Percentiles rank a stretch among this genome's conserved stretches.
phyloP scores from a whole-genome alignment of 2,797 vertebrate species.

The Macropus fuliginosus region DNA sequence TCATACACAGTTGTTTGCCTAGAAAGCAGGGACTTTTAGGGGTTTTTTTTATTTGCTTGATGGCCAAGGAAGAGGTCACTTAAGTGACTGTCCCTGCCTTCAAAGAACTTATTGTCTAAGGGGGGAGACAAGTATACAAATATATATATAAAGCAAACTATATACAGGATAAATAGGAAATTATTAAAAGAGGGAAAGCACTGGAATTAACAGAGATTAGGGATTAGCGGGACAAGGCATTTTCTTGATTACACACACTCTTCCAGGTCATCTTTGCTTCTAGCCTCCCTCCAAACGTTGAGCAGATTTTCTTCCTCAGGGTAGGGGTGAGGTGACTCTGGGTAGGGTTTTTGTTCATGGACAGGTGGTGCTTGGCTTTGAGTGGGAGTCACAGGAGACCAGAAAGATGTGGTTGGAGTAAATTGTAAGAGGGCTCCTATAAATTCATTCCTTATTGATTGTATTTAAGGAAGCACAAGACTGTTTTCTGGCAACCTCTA shows the following conservation, averaged over 20 bases:
- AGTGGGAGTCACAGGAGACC: neutral
- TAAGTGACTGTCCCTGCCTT: neutral
- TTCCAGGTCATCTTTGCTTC: neutral
- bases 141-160: neutral
- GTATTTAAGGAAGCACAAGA: neutral
- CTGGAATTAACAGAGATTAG: neutral
- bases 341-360: neutral
- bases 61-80: too few relatives aligned
- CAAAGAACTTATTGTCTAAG: neutral
- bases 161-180: neutral
- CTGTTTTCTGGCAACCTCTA: constrained; percentile 11
- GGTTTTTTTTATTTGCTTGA: too few relatives aligned
- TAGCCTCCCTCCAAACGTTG: neutral
- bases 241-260: neutral
- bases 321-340: neutral
- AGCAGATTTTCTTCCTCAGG: neutral
- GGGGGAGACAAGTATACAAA: neutral
- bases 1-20: too few relatives aligned
- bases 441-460: neutral
- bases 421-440: neutral
- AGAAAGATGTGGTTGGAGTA: neutral
- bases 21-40: too few relatives aligned
- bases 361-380: neutral
- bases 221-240: neutral
- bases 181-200: neutral